Evolutionary conservation across 2,113 vertebrate species (phyloP).

Genomic region (Calonectris borealis): DNA sequence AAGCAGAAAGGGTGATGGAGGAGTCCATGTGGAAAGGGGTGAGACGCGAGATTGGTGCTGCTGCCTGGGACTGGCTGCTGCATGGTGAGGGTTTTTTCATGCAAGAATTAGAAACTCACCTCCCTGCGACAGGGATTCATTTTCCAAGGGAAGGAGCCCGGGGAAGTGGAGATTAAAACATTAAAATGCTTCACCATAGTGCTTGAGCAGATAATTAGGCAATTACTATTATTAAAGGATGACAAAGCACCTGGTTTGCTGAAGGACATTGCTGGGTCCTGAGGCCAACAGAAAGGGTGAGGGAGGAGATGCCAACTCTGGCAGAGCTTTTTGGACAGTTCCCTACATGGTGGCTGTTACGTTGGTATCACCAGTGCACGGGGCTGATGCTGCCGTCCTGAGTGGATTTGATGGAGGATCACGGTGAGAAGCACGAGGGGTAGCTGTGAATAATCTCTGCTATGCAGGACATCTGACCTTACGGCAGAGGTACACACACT

Average conservation of each 20-base stretch:
- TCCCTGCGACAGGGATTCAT: not conserved
- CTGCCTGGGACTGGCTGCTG: not conserved
- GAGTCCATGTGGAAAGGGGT: not conserved
- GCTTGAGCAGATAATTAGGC: conserved; percentile 3
- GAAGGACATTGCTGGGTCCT: not conserved
- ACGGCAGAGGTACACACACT: fast-evolving
- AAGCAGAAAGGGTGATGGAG: not conserved
- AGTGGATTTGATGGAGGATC: not conserved
- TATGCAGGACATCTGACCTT: not conserved
- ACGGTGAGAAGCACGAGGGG: not conserved
- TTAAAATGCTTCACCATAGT: not conserved
- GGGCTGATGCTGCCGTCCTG: not conserved
- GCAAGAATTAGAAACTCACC: not conserved
- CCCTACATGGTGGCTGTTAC: not conserved
- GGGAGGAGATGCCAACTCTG: not conserved
- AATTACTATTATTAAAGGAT: not conserved
- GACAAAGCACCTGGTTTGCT: not conserved
- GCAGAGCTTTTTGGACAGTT: not conserved
- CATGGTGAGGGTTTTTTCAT: not conserved
- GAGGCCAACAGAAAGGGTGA: not conserved
- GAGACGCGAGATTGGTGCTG: fast-evolving
- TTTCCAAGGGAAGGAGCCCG: not conserved
- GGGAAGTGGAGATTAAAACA: not conserved
- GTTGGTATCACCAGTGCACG: not conserved
- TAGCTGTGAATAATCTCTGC: not conserved